Percentiles rank a stretch among this genome's conserved stretches.
These are phyloP conservation scores for Pollenia griseotomentosa DNA, from an alignment of 2,888 invertebrate genomes.

Conservation along the genomic window DNA sequence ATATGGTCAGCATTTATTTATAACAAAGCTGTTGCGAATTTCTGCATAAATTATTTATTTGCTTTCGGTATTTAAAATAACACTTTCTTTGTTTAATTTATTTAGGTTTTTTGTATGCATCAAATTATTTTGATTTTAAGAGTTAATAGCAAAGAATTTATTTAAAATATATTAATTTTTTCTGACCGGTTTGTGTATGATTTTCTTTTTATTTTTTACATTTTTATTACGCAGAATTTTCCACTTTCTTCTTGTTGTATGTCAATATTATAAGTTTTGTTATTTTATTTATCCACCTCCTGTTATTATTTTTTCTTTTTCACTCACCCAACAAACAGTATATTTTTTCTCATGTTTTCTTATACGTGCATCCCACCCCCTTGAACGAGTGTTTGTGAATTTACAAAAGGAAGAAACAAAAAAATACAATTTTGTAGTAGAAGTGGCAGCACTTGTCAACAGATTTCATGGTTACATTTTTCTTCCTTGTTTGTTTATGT, in stretches of 20 bases:
- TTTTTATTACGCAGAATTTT: conserved; percentile 63
- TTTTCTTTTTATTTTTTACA: conserved; percentile 24
- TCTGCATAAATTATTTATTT: conserved; percentile 20
- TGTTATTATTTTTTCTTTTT: conserved; percentile 32
- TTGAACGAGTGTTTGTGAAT: background rate
- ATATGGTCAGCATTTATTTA: conserved; percentile 60
- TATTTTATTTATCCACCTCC: conserved; percentile 61
- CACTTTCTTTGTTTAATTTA: conserved; percentile 30
- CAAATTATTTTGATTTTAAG: background rate
- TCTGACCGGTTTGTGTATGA: conserved; percentile 65
- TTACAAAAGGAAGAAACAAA: background rate
- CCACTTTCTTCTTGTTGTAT: conserved; percentile 52
- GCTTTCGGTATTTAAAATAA: background rate
- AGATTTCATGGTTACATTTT: conserved; percentile 37
- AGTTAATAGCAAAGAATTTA: background rate
- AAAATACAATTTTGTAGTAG: conserved; percentile 23
- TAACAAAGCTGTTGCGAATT: background rate
- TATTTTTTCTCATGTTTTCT: conserved; percentile 35
- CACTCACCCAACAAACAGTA: background rate
- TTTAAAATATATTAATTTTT: conserved; percentile 29
- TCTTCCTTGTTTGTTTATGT: conserved; percentile 28
- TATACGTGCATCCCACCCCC: conserved; percentile 52
- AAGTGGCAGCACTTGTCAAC: conserved; percentile 32
- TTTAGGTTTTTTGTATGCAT: background rate
- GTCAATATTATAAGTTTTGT: conserved; percentile 52